These are phyloP conservation scores for Sebastes kiyomatsui DNA, from an alignment of 2,797 vertebrate genomes.

Conservation along the genomic window DNA sequence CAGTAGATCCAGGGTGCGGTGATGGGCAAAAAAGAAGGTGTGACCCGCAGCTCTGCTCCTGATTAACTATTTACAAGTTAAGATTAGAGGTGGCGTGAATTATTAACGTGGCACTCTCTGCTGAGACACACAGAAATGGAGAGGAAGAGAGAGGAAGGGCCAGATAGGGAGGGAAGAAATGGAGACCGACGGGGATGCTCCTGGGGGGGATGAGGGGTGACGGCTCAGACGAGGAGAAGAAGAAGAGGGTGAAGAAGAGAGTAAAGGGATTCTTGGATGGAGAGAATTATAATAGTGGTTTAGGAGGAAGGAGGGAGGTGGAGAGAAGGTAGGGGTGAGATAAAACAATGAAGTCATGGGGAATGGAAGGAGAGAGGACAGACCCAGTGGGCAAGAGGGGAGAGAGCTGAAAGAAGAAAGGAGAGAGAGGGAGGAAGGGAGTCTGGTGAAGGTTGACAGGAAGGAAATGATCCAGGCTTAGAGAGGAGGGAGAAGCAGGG, in stretches of 20 bases:
- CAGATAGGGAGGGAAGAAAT: background rate
- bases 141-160: background rate
- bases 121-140: conserved; percentile 14
- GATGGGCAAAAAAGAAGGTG: conserved; percentile 29
- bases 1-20: background rate
- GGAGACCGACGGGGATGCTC: background rate
- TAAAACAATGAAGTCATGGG: background rate
- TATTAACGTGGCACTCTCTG: conserved; percentile 47
- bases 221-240: background rate
- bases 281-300: background rate
- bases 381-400: background rate
- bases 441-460: conserved; percentile 19
- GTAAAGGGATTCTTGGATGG: background rate
- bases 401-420: background rate
- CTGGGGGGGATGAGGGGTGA: background rate
- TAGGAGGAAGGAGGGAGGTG: background rate
- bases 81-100: conserved; percentile 61
- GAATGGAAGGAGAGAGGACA: background rate
- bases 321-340: background rate
- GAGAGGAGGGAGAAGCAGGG: conserved; percentile 8
- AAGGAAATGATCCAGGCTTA: conserved; percentile 42
- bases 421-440: background rate
- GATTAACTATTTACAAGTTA: conserved; percentile 68
- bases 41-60: conserved; percentile 46
- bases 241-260: background rate